Base-by-base conservation (phyloP, 2,113 vertebrate species). In the Xiphophorus maculatus region DNA sequence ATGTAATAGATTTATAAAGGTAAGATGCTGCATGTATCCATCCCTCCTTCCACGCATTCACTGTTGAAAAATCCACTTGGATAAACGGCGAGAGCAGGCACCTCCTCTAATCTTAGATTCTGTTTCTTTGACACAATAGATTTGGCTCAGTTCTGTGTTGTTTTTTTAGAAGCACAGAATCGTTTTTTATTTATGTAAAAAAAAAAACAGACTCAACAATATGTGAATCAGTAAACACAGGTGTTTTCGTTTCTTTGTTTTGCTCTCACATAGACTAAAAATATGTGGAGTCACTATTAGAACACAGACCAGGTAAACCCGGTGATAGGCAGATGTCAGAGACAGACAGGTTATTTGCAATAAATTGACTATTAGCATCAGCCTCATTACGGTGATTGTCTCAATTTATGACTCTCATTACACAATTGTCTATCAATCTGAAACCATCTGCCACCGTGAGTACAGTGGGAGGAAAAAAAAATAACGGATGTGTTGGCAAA, bases 381-480 rank as follows among this genome's bases (percentile, higher is more conserved):
- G 66, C 76, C 73, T 86, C 78, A 80, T 91, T 77, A 75, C 71
- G 62, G 67, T 64, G 71, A 84, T 84, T 87, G 84, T 84, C 79
- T 73, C 73, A 60, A 68, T 90, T 87, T 88, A 82, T 80, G 35
- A 60, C 71, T 19, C 63, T 86, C 71, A 74, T 86, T 87, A 79
- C 69, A 17, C 64, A 32, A 19, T 58, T 81, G 80, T 77, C 54
- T 72, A 77, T 90, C 83, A 87, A 35, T 88, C 77, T 70, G 69
- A 63, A 68, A 64, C 87, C 87, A 90, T 89, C 87, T 90, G 88
- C 84, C 80, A 66, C 17, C 64, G 10, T 44, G 25, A 77, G 71
- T 48, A 66, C 27, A 0, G 17, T 3, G 29, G 11, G 42, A 76
- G 22, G 48, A 58, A 51, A 37, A 25, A n/a, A 58, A 58, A 58